These are phyloP conservation scores for Urosaurus nigricauda DNA, from an alignment of 2,797 vertebrate species.

Conservation along the genomic window DNA sequence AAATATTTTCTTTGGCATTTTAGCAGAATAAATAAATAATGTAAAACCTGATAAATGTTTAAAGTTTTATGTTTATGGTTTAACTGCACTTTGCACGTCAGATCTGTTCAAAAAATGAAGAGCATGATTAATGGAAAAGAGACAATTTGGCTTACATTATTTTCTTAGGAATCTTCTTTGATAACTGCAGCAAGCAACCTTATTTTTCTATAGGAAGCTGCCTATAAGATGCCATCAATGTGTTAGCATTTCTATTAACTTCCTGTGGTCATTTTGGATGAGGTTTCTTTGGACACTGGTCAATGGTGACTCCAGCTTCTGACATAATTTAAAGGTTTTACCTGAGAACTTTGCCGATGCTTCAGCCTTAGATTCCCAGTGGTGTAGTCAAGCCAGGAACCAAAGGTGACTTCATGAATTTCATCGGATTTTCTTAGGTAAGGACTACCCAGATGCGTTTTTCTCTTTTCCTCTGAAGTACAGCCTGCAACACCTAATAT, in stretches of 20 bases:
- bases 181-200: slow-evolving; percentile 6
- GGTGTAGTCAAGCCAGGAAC: background rate
- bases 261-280: background rate
- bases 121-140: slow-evolving; percentile 21
- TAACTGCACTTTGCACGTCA: slow-evolving; percentile 4
- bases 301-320: background rate
- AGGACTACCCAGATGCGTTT: too few species aligned
- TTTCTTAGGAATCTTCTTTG: slow-evolving; percentile 30
- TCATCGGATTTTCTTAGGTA: too few species aligned
- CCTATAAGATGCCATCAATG: background rate
- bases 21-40: too few species aligned
- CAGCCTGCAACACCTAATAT: too few species aligned
- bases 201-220: slow-evolving; percentile 22
- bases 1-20: slow-evolving; percentile 2
- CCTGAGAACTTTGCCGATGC: background rate
- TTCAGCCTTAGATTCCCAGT: background rate
- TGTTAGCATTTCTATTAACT: background rate
- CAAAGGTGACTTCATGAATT: background rate
- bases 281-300: background rate
- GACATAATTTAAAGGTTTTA: background rate
- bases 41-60: slow-evolving; percentile 6
- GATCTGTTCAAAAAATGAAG: slow-evolving; percentile 13
- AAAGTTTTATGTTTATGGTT: background rate
- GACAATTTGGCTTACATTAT: slow-evolving; percentile 25
- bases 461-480: too few species aligned